These are phyloP conservation scores for Nymphalis io DNA, from an alignment of 1,140 invertebrate genomes.

Conservation along the genomic window DNA sequence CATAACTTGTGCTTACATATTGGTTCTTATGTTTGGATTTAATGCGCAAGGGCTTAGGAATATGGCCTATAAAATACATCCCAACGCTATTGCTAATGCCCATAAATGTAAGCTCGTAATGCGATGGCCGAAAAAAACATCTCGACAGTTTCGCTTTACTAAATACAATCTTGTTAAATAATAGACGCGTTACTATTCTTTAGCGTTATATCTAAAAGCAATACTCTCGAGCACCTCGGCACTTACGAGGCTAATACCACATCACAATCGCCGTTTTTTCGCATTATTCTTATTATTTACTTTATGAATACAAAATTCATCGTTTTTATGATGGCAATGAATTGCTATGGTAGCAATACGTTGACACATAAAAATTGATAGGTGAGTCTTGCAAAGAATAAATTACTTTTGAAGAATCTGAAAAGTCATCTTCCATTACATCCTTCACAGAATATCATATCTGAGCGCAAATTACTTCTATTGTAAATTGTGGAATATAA, in stretches of 20 bases:
- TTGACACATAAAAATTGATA: background rate
- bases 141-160: background rate
- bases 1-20: background rate
- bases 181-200: too few species aligned
- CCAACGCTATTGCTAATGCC: background rate
- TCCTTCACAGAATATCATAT: background rate
- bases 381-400: background rate
- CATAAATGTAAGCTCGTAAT: background rate
- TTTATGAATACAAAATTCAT: too few species aligned
- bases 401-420: background rate
- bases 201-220: too few species aligned
- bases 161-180: too few species aligned
- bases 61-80: slow-evolving; percentile 12
- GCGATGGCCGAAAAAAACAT: background rate
- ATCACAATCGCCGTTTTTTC: too few species aligned
- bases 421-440: background rate
- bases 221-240: too few species aligned
- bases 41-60: slow-evolving; percentile 1
- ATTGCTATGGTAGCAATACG: too few species aligned
- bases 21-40: background rate
- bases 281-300: too few species aligned
- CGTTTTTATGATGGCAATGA: too few species aligned
- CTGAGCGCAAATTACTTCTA: background rate
- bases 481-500: too few species aligned
- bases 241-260: too few species aligned